Evolutionary conservation across 2,797 vertebrate species (phyloP).

Genomic region (Okamejei kenojei): DNA sequence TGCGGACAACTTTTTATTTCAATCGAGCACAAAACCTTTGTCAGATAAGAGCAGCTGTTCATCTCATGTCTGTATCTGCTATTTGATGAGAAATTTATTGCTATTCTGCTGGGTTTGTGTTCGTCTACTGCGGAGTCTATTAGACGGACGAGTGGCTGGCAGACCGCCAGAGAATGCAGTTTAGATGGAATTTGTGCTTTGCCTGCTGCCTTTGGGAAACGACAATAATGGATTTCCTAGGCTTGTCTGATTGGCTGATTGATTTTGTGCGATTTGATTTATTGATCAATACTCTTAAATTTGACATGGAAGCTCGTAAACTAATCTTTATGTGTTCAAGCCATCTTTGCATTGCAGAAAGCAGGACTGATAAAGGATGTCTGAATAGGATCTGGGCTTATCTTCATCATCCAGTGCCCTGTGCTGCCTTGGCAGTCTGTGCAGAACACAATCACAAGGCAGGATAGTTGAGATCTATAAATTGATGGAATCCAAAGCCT

Average conservation of each 20-base stretch:
- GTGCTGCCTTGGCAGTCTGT: slow-evolving; percentile 48
- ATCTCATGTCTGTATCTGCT: slow-evolving; percentile 69
- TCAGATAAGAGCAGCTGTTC: slow-evolving; percentile 76
- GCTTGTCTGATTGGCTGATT: slow-evolving; percentile 91
- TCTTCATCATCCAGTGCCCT: slow-evolving; percentile 77
- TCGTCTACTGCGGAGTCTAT: slow-evolving; percentile 67
- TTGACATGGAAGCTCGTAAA: slow-evolving; percentile 80
- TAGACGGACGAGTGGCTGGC: slow-evolving; percentile 66
- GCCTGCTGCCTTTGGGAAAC: slow-evolving; percentile 65
- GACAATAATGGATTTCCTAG: slow-evolving; percentile 88
- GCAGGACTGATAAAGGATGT: slow-evolving; percentile 77
- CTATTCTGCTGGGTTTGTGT: slow-evolving; percentile 67
- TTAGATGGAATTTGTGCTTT: slow-evolving; percentile 65
- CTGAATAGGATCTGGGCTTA: slow-evolving; percentile 85
- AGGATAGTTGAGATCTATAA: slow-evolving; percentile 98
- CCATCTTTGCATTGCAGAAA: slow-evolving; percentile 78
- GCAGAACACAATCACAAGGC: slow-evolving; percentile 80
- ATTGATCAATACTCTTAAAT: slow-evolving; percentile 92
- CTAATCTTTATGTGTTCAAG: slow-evolving; percentile 86
- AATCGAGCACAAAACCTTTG: slow-evolving; percentile 68
- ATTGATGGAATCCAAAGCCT: slow-evolving; percentile 99
- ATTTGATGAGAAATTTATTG: slow-evolving; percentile 77
- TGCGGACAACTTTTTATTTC: slow-evolving; percentile 53
- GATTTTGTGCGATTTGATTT: slow-evolving; percentile 97
- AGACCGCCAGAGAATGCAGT: slow-evolving; percentile 59